Evolutionary conservation across 2,888 invertebrate species (phyloP).

Genomic region (Drosophila borealis): DNA sequence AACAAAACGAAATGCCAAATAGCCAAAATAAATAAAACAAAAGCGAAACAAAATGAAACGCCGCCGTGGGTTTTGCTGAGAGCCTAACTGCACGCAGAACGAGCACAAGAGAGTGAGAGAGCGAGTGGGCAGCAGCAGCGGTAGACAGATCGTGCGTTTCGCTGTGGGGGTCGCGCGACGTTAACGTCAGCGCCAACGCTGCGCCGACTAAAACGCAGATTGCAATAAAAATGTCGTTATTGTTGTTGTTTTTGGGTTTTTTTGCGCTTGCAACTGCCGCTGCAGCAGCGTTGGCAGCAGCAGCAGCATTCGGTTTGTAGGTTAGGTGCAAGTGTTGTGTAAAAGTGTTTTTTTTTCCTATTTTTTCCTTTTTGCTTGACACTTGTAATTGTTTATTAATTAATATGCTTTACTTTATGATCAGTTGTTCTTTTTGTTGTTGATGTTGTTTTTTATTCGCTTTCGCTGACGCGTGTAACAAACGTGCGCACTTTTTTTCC

Average conservation of each 20-base stretch:
- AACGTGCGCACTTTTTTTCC: slow-evolving; percentile 67
- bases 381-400: slow-evolving; percentile 60
- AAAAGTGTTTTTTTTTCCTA: slow-evolving; percentile 48
- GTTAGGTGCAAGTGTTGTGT: slow-evolving; percentile 81
- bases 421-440: slow-evolving; percentile 19
- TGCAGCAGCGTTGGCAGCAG: slow-evolving; percentile 33
- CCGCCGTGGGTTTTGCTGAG: slow-evolving; percentile 41
- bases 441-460: slow-evolving; percentile 23
- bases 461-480: slow-evolving; percentile 73
- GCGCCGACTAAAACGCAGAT: slow-evolving; percentile 57
- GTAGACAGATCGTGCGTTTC: slow-evolving; percentile 55
- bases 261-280: slow-evolving; percentile 50
- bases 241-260: slow-evolving; percentile 25
- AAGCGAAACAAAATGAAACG: slow-evolving; percentile 53
- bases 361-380: slow-evolving; percentile 25
- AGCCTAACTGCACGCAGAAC: slow-evolving; percentile 11
- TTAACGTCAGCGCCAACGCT: slow-evolving; percentile 23
- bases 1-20: slow-evolving; percentile 60
- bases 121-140: slow-evolving; percentile 24
- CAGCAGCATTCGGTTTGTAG: slow-evolving; percentile 63
- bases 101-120: slow-evolving; percentile 21
- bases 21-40: slow-evolving; percentile 58
- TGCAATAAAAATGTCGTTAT: slow-evolving; percentile 55
- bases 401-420: slow-evolving; percentile 45
- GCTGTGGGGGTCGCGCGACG: slow-evolving; percentile 53